Base-by-base conservation (phyloP, 2,888 invertebrate genomes). In the Parnassius mnemosyne region DNA sequence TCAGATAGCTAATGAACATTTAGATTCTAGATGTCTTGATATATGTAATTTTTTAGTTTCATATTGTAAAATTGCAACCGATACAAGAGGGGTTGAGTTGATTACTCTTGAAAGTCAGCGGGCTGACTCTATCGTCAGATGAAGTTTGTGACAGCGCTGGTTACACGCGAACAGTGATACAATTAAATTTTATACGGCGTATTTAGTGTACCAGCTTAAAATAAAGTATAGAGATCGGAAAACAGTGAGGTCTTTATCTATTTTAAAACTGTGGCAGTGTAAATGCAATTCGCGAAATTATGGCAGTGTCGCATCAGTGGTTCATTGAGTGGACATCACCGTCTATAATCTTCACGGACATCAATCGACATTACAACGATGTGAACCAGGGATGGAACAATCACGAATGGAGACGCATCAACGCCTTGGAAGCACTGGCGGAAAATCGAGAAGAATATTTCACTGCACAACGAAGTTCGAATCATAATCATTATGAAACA, bases 231-330 rank as follows among this genome's bases (percentile, higher is more conserved):
- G 7, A 47, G 10, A 13, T 13, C 7, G 3, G 16, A 10, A 0
- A 47, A 47, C 5, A 12, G 13, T n/a, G n/a, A 12, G 47, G 1
- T 47, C 11, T 16, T 47, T 47, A 2, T 47, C 5, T 7, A 13
- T n/a, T 3, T 47, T 9, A 47, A 9, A 13, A 47, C 44, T 56
- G 56, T 61, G 56, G 34, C 47, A 43, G 56, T 61, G 56, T 56
- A n/a, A 57, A 56, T 51, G 46, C 42, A 25, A 5, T 3, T 52
- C 47, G 47, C 42, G 46, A 50, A 73, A 75, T 65, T 57, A 91
- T 91, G 88, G 88, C 92, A 63, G 83, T 89, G 69, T 88, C 90
- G 65, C 87, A 90, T 75, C 91, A 90, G 79, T 92, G 92, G 90
- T 90, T 89, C 72, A 79, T 90, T 65, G 88, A 91, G 73, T 92